phyloP scores from a whole-genome alignment of 2,113 vertebrate species.

The Phylloscopus trochilus region DNA sequence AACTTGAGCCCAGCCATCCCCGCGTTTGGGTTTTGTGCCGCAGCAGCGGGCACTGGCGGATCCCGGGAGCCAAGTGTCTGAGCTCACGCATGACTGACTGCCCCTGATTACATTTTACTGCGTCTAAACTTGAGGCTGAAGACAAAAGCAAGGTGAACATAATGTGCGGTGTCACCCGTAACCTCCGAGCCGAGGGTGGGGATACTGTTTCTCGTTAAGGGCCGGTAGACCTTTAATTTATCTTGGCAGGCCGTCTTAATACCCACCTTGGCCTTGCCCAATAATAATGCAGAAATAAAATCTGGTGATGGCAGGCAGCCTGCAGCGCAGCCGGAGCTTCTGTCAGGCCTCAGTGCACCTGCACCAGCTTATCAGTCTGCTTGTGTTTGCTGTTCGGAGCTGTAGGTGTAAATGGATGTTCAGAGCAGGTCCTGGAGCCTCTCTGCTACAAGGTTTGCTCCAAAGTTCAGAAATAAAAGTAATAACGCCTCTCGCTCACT shows the following conservation, averaged over 20 bases:
- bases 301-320: constrained; percentile 37
- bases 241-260: constrained; percentile 45
- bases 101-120: not conserved
- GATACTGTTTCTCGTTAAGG: constrained; percentile 50
- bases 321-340: not conserved
- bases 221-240: constrained; percentile 38
- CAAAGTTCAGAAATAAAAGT: not conserved
- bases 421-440: not conserved
- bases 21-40: not conserved
- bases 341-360: constrained; percentile 42
- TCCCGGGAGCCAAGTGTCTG: not conserved
- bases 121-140: constrained; percentile 15
- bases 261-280: constrained; percentile 29
- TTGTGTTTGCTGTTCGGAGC: not conserved
- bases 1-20: not conserved
- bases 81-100: not conserved
- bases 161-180: constrained; percentile 15
- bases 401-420: constrained; percentile 2
- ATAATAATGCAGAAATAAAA: constrained; percentile 51
- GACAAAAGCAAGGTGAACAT: constrained; percentile 52
- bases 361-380: constrained; percentile 20
- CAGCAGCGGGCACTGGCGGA: not conserved
- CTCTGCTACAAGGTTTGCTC: not conserved
- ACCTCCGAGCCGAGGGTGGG: constrained; percentile 2
- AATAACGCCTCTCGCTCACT: not conserved